Percentiles rank a stretch among this genome's conserved stretches.
These are phyloP conservation scores for Nautilus pompilius DNA, from an alignment of 1,140 invertebrate species.

Conservation along the genomic window DNA sequence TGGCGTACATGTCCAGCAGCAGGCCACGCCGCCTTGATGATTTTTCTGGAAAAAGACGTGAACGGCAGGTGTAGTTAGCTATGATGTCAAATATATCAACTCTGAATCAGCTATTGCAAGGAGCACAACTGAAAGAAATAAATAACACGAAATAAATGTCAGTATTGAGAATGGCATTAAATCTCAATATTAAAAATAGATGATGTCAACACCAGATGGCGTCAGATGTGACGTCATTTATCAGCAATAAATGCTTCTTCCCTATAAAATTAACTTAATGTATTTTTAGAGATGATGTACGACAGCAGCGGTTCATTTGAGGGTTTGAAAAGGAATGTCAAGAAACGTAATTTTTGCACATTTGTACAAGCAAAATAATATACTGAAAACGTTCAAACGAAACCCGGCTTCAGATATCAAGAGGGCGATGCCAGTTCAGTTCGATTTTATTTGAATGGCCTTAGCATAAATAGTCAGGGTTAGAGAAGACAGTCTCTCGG, in stretches of 20 bases:
- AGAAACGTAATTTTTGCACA: too few relatives aligned
- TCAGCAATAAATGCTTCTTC: too few relatives aligned
- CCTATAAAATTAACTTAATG: too few relatives aligned
- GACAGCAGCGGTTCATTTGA: too few relatives aligned
- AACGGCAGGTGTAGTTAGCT: background rate
- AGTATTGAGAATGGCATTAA: background rate
- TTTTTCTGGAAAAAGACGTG: slow-evolving; percentile 60
- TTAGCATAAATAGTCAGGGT: too few relatives aligned
- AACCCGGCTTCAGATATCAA: background rate
- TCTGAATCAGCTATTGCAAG: background rate
- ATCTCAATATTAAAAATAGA: background rate
- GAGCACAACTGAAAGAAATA: background rate
- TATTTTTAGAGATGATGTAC: too few relatives aligned
- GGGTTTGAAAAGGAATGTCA: too few relatives aligned
- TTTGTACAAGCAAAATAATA: background rate
- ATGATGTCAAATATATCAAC: background rate
- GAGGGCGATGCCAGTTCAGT: background rate
- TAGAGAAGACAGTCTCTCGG: too few relatives aligned
- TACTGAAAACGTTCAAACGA: background rate
- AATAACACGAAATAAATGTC: background rate
- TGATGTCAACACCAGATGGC: background rate
- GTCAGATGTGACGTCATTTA: background rate
- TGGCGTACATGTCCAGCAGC: slow-evolving; percentile 72
- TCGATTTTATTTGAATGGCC: background rate
- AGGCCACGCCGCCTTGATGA: slow-evolving; percentile 64